These are phyloP conservation scores for Eurystomus glaucurus DNA, from an alignment of 2,797 vertebrate species.

Conservation along the genomic window DNA sequence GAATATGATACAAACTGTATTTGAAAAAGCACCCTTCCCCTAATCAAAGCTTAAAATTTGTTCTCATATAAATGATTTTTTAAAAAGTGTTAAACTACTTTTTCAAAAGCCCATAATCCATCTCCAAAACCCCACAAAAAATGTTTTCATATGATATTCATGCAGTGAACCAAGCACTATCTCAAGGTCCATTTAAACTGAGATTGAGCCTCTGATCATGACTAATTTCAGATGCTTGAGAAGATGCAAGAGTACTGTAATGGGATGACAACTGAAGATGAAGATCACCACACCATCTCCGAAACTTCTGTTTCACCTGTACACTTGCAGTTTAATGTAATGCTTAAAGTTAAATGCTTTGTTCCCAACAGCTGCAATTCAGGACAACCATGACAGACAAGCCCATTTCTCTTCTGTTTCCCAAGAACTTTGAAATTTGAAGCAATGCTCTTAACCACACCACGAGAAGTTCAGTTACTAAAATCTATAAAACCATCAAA, in stretches of 20 bases:
- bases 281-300: background rate
- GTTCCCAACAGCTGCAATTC: background rate
- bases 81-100: background rate
- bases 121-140: background rate
- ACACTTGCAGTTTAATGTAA: background rate
- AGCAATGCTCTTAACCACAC: background rate
- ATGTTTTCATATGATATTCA: background rate
- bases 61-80: background rate
- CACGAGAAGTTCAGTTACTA: background rate
- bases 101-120: background rate
- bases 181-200: background rate
- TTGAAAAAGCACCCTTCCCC: background rate
- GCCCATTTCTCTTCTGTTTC: background rate
- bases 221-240: background rate
- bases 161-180: background rate
- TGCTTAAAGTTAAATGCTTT: background rate
- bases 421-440: background rate
- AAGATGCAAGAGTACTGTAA: background rate
- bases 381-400: background rate
- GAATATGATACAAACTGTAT: background rate
- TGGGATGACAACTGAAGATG: background rate
- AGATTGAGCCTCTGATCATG: background rate
- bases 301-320: background rate
- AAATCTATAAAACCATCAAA: background rate
- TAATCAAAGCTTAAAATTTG: background rate